These are phyloP conservation scores for Charina bottae DNA, from an alignment of 2,113 vertebrate genomes.

Conservation along the genomic window DNA sequence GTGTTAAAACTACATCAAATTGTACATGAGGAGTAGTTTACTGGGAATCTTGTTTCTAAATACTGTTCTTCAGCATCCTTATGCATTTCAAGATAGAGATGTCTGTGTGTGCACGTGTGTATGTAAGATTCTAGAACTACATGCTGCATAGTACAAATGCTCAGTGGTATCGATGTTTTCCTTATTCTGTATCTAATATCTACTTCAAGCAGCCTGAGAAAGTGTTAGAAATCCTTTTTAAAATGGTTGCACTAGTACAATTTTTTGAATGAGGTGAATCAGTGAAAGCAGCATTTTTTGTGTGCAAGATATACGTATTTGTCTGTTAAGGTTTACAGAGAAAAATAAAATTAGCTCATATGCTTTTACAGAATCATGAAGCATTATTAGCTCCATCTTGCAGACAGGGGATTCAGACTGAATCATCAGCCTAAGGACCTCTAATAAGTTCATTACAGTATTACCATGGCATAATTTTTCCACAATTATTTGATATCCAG, in stretches of 20 bases:
- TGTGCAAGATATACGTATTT: neutral
- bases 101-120: neutral
- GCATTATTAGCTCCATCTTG: too few species aligned
- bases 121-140: neutral
- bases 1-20: neutral
- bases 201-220: neutral
- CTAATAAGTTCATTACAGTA: neutral
- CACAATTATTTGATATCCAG: neutral
- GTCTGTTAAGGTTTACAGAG: neutral
- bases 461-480: neutral
- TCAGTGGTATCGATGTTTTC: neutral
- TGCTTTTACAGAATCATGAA: neutral
- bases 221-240: neutral
- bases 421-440: neutral
- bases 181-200: neutral
- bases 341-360: neutral
- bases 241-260: neutral
- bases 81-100: neutral
- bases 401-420: too few species aligned
- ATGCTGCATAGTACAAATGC: neutral
- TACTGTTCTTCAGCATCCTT: neutral
- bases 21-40: neutral
- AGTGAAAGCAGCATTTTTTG: neutral
- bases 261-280: neutral
- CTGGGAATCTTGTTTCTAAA: neutral